Evolutionary conservation across 2,888 invertebrate genomes (phyloP).

Genomic region (Caenorhabditis virilis): DNA sequence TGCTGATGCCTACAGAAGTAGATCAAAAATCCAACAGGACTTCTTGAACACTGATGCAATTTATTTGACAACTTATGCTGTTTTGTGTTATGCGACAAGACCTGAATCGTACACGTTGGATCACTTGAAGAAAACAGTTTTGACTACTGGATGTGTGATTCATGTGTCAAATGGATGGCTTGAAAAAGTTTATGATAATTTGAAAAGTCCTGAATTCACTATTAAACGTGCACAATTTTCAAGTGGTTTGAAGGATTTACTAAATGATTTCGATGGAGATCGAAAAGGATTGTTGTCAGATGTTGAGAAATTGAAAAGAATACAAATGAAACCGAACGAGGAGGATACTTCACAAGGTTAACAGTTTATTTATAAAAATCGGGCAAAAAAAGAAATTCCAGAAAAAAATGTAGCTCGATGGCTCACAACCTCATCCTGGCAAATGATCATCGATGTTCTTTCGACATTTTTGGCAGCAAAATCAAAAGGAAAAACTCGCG

Average conservation of each 20-base stretch:
- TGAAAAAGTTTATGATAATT: slow-evolving; percentile 85
- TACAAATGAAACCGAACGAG: slow-evolving; percentile 16
- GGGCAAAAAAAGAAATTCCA: no score
- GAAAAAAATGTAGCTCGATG: slow-evolving; percentile 45
- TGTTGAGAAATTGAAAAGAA: slow-evolving; percentile 41
- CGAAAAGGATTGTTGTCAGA: slow-evolving; percentile 47
- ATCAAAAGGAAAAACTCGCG: slow-evolving; percentile 36
- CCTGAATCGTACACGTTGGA: slow-evolving; percentile 20
- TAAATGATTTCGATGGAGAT: slow-evolving; percentile 48
- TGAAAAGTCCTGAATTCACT: slow-evolving; percentile 13
- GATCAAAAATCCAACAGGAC: slow-evolving; percentile 51
- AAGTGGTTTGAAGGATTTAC: slow-evolving; percentile 12
- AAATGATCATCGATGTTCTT: slow-evolving; percentile 45
- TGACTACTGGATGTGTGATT: slow-evolving; percentile 79
- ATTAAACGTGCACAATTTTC: slow-evolving; percentile 4
- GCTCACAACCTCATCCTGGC: slow-evolving; percentile 49
- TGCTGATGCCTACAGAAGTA: slow-evolving; percentile 48
- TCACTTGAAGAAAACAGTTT: slow-evolving; percentile 49
- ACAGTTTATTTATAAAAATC: no score
- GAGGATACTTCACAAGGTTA: no score
- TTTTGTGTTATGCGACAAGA: slow-evolving; percentile 36
- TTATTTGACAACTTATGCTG: slow-evolving; percentile 56
- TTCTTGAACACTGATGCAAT: slow-evolving; percentile 61
- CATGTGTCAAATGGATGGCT: slow-evolving; percentile 92
- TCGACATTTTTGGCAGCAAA: slow-evolving; percentile 46